A percentile compares a stretch with the other conserved stretches of the same genome.
These are phyloP conservation scores for Martes martes DNA, from an alignment of 2,113 vertebrate genomes.

Conservation along the genomic window DNA sequence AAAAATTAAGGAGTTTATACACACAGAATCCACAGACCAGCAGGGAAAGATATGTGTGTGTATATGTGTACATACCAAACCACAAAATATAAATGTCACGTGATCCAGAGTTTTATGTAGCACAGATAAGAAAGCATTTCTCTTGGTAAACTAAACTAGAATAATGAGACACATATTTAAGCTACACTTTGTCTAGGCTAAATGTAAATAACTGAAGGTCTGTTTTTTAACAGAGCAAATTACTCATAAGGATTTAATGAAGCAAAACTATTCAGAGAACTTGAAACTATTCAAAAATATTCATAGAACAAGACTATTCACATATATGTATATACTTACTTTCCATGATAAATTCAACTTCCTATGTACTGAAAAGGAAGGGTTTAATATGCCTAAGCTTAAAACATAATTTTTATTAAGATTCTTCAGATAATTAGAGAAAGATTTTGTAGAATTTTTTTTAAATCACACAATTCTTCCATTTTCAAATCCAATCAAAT, in stretches of 20 bases:
- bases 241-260: background rate
- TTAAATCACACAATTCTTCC: background rate
- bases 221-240: background rate
- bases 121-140: background rate
- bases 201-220: background rate
- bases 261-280: background rate
- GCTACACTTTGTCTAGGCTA: background rate
- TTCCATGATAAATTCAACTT: background rate
- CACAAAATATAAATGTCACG: background rate
- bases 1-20: background rate
- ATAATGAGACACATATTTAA: conserved; percentile 28
- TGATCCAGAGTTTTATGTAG: background rate
- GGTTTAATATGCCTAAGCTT: background rate
- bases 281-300: background rate
- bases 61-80: background rate
- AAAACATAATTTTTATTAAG: background rate
- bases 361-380: background rate
- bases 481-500: background rate
- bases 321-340: background rate
- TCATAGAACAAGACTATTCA: background rate
- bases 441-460: background rate
- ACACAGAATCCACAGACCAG: background rate
- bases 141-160: background rate
- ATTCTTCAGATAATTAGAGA: background rate
- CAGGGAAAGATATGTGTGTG: background rate